Evolutionary conservation across 2,797 vertebrate species (phyloP).

Genomic region (Dallia pectoralis): DNA sequence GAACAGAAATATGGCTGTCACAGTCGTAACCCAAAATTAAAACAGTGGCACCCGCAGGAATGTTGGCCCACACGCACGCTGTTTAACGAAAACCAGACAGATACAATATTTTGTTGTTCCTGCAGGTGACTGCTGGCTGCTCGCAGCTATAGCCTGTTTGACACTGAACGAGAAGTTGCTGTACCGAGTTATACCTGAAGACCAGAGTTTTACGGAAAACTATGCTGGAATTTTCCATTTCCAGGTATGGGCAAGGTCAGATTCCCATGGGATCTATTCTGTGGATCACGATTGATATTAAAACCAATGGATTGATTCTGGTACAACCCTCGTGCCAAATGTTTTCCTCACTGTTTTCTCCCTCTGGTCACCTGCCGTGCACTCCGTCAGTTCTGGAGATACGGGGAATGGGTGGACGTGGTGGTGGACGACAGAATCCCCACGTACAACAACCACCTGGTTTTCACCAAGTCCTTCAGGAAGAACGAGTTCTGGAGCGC

Average conservation of each 20-base stretch:
- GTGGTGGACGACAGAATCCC: slow-evolving; percentile 93
- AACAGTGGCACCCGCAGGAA: too few relatives aligned
- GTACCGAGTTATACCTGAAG: slow-evolving; percentile 82
- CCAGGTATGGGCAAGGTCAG: slow-evolving; percentile 61
- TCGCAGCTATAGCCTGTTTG: slow-evolving; percentile 93
- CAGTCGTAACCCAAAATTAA: too few relatives aligned
- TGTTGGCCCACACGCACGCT: neutral
- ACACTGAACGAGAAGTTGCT: slow-evolving; percentile 85
- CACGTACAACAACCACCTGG: slow-evolving; percentile 80
- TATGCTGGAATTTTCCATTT: slow-evolving; percentile 96
- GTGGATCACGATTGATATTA: neutral
- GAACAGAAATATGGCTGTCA: too few relatives aligned
- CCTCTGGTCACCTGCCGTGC: neutral
- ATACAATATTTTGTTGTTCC: slow-evolving; percentile 16
- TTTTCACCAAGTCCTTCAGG: slow-evolving; percentile 90
- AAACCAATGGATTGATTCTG: too few relatives aligned
- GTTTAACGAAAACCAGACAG: slow-evolving; percentile 1
- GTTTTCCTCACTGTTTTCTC: neutral
- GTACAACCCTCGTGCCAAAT: neutral
- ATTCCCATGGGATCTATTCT: neutral
- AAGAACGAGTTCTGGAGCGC: slow-evolving; percentile 98
- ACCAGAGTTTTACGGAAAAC: slow-evolving; percentile 84
- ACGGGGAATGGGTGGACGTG: slow-evolving; percentile 93
- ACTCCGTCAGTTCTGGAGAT: slow-evolving; percentile 89
- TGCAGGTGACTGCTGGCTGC: slow-evolving; percentile 88